Conservation (phyloP, 1,140 invertebrate genomes). For the Aphidius gifuensis region DNA sequence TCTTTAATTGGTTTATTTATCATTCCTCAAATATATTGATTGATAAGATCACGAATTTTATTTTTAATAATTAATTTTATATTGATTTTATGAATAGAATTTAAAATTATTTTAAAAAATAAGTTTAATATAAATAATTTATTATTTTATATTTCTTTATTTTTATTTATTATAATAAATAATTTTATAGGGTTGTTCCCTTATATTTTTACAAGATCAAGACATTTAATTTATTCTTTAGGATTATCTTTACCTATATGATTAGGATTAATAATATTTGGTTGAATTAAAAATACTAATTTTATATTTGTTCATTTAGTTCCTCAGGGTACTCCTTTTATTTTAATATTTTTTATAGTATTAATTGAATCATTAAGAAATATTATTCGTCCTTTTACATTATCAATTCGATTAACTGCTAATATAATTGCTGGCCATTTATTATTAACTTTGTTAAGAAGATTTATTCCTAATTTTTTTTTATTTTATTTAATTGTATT, state of each 20-base stretch:
- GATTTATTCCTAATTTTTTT: slow-evolving; percentile 33
- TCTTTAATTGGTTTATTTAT: neutral
- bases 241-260: slow-evolving; percentile 59
- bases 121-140: slow-evolving; percentile 58
- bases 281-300: slow-evolving; percentile 57
- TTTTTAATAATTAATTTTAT: slow-evolving; percentile 12
- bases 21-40: slow-evolving; percentile 8
- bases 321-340: slow-evolving; percentile 60
- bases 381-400: slow-evolving; percentile 62
- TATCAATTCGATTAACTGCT: slow-evolving; percentile 64
- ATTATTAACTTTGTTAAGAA: slow-evolving; percentile 59
- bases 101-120: slow-evolving; percentile 43
- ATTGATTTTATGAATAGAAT: slow-evolving; percentile 45
- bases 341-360: slow-evolving; percentile 62
- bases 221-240: slow-evolving; percentile 55
- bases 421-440: slow-evolving; percentile 70
- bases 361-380: slow-evolving; percentile 62
- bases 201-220: slow-evolving; percentile 65
- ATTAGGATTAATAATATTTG: slow-evolving; percentile 61
- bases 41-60: neutral
- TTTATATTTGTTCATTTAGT: slow-evolving; percentile 63
- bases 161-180: slow-evolving; percentile 59
- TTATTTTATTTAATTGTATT: slow-evolving; percentile 43
- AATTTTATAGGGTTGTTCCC: slow-evolving; percentile 66
- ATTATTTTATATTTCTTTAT: slow-evolving; percentile 55